phyloP scores from a whole-genome alignment of 2,113 vertebrate species.

The Microcebus murinus region DNA sequence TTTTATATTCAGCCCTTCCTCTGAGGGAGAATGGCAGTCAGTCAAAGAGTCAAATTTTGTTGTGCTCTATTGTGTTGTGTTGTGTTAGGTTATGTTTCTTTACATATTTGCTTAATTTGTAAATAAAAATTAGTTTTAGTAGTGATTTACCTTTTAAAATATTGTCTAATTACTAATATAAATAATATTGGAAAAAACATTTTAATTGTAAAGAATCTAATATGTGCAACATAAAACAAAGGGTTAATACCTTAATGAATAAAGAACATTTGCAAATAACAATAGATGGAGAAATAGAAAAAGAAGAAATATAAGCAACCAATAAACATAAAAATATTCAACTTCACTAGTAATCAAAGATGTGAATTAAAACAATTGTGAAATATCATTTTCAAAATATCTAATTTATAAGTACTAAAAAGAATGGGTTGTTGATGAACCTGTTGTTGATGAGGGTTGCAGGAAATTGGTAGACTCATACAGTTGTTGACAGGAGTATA shows the following conservation, averaged over 20 bases:
- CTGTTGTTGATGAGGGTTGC: not conserved
- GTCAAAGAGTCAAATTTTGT: not conserved
- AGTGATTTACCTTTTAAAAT: conserved; percentile 20
- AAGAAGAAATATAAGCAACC: not conserved
- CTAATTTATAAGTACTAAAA: conserved; percentile 38
- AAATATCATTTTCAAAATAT: conserved; percentile 3
- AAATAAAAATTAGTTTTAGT: not conserved
- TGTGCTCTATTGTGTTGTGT: not conserved
- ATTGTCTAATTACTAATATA: not conserved
- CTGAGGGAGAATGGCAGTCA: not conserved
- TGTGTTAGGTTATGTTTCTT: conserved; percentile 9
- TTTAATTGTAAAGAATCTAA: conserved; percentile 33
- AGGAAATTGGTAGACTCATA: not conserved
- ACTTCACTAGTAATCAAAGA: not conserved
- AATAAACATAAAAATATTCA: conserved; percentile 10
- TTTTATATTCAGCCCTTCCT: not conserved
- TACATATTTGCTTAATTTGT: conserved; percentile 3
- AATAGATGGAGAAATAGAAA: conserved; percentile 5
- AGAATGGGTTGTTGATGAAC: not conserved
- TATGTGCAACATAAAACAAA: not conserved
- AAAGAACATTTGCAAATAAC: conserved; percentile 2
- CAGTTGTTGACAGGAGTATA: not conserved
- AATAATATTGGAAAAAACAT: not conserved
- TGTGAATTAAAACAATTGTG: not conserved
- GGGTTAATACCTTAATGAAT: not conserved